Conservation (phyloP, 2,888 invertebrate species). For the Synergus umbraculus region DNA sequence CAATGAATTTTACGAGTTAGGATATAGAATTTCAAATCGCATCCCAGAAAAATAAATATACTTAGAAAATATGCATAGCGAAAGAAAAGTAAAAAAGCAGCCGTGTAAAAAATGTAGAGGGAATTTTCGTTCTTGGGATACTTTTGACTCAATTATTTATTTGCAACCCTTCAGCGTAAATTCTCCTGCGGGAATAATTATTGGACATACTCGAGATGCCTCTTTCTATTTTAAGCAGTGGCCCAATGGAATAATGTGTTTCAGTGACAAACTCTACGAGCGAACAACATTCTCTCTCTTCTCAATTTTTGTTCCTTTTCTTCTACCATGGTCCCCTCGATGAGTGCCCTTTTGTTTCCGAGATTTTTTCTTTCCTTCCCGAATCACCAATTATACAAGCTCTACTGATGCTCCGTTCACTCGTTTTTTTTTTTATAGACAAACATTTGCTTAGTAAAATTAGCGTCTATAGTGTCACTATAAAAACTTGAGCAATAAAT, state of each 20-base stretch:
- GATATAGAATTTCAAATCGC: too few relatives aligned
- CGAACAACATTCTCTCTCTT: slow-evolving; percentile 67
- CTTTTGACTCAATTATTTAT: slow-evolving; percentile 37
- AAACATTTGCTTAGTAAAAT: background rate
- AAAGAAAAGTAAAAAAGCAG: background rate
- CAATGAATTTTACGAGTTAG: background rate
- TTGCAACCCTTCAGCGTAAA: slow-evolving; percentile 18
- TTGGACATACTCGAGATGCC: slow-evolving; percentile 35
- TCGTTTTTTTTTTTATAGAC: background rate
- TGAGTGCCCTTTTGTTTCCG: slow-evolving; percentile 44
- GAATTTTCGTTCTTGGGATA: slow-evolving; percentile 38
- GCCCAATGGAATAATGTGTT: slow-evolving; percentile 60
- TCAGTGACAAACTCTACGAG: slow-evolving; percentile 69
- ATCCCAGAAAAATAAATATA: too few relatives aligned
- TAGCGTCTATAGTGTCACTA: background rate
- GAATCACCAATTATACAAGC: slow-evolving; percentile 40
- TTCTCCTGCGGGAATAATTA: slow-evolving; percentile 32
- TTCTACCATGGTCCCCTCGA: slow-evolving; percentile 40
- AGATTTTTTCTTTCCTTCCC: slow-evolving; percentile 19
- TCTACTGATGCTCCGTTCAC: slow-evolving; percentile 27
- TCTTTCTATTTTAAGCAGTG: slow-evolving; percentile 49
- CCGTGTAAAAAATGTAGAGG: background rate
- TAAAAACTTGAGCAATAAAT: background rate
- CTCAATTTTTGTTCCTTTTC: slow-evolving; percentile 55
- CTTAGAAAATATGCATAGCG: background rate